A percentile compares a stretch with the other conserved stretches of the same genome.
Conservation (phyloP, 1,140 invertebrate species). For the Penaeus chinensis region DNA sequence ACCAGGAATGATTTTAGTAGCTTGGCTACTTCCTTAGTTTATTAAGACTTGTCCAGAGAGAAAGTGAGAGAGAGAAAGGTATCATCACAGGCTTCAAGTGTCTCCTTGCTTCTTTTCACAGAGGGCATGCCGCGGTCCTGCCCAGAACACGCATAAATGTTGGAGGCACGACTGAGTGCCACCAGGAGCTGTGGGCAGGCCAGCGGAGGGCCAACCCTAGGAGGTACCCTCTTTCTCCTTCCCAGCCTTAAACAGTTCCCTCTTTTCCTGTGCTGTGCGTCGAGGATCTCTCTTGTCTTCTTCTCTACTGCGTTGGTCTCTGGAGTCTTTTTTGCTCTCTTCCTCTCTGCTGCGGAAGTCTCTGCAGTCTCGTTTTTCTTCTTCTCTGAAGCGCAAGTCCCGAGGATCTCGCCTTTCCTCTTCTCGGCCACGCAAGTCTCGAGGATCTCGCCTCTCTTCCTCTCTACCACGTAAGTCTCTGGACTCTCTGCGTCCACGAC, state of each 20-base stretch:
- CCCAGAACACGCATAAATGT: constrained; percentile 57
- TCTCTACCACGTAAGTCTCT: constrained; percentile 51
- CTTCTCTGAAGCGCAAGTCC: constrained; percentile 39
- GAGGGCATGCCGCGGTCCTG: constrained; percentile 52
- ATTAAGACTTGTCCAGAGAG: constrained; percentile 44
- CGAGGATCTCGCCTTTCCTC: constrained; percentile 47
- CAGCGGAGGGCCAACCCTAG: constrained; percentile 56
- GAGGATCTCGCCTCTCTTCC: constrained; percentile 47
- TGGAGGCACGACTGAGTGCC: constrained; percentile 52
- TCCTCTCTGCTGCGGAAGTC: constrained; percentile 40
- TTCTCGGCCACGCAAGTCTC: constrained; percentile 44
- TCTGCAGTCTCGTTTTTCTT: constrained; percentile 48
- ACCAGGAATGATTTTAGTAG: constrained; percentile 60
- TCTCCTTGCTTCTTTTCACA: constrained; percentile 42
- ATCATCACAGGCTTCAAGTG: constrained; percentile 52
- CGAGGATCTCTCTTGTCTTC: constrained; percentile 16
- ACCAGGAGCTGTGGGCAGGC: constrained; percentile 49
- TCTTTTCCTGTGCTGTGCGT: constrained; percentile 63
- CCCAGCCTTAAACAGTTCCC: constrained; percentile 61
- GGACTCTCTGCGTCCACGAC: constrained; percentile 49
- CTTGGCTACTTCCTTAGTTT: constrained; percentile 51
- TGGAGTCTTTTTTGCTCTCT: constrained; percentile 44
- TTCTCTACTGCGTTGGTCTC: constrained; percentile 20
- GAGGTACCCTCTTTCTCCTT: constrained; percentile 60
- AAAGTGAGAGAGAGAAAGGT: constrained; percentile 37